Evolutionary conservation across 2,888 invertebrate species (phyloP).

Genomic region (Archips crataeganus): DNA sequence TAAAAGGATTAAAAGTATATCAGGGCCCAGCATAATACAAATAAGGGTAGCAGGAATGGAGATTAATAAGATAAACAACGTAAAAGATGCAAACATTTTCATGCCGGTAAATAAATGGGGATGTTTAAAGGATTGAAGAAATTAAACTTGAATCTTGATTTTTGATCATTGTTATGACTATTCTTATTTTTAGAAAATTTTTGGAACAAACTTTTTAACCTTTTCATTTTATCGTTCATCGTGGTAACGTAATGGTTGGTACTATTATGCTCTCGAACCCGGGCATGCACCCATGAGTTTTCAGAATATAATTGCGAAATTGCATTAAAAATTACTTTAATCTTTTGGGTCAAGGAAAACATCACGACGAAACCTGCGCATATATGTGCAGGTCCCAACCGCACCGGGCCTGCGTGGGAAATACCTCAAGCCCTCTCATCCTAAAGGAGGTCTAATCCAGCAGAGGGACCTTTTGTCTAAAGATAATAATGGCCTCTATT

Average conservation of each 20-base stretch:
- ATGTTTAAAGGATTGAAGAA: conserved; percentile 20
- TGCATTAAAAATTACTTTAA: too few species aligned
- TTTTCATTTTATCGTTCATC: background rate
- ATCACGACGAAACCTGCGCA: too few species aligned
- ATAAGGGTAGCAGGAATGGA: conserved; percentile 47
- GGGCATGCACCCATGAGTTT: too few species aligned
- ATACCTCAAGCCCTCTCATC: too few species aligned
- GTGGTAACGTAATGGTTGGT: too few species aligned
- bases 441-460: too few species aligned
- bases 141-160: background rate
- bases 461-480: too few species aligned
- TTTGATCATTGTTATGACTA: background rate
- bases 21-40: conserved; percentile 48
- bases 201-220: background rate
- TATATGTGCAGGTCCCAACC: too few species aligned
- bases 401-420: too few species aligned
- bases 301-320: too few species aligned
- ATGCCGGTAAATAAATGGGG: conserved; percentile 31
- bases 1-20: conserved; percentile 59
- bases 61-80: conserved; percentile 54
- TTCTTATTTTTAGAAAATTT: background rate
- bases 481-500: background rate
- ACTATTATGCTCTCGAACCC: too few species aligned
- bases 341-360: too few species aligned
- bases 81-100: conserved; percentile 49